phyloP scores from a whole-genome alignment of 64 coral and sea anemone genomes.

The Cladopsammia gracilis region DNA sequence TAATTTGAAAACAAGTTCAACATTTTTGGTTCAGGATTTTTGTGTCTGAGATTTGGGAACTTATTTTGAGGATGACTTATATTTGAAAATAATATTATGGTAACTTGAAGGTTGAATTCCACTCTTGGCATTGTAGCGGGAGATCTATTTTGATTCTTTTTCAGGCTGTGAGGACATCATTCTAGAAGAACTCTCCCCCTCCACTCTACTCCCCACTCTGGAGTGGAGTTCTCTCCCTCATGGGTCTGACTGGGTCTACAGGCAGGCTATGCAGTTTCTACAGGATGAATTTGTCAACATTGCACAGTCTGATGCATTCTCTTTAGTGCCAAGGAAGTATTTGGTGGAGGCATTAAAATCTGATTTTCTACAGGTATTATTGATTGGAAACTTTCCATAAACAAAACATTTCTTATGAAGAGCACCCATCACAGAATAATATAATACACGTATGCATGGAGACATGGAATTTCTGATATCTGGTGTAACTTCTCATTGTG shows the following conservation, averaged over 20 bases:
- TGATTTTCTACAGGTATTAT: constrained; percentile 92
- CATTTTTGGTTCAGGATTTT: too few species aligned
- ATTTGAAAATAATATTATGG: too few species aligned
- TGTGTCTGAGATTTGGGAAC: too few species aligned
- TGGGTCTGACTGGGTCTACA: constrained; percentile 92
- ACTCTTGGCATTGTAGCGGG: too few species aligned
- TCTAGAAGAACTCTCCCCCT: constrained; percentile 85
- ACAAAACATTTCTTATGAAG: too few species aligned
- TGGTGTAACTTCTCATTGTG: too few species aligned
- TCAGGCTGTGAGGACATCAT: constrained; percentile 97
- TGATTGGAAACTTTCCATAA: not conserved
- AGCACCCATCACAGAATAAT: too few species aligned
- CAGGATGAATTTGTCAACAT: constrained; percentile 92
- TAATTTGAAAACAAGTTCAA: too few species aligned
- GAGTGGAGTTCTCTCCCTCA: constrained; percentile 92
- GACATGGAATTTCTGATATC: too few species aligned
- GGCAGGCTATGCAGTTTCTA: constrained; percentile 93
- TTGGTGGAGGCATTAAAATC: constrained; percentile 87
- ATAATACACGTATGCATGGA: too few species aligned
- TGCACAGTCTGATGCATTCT: constrained; percentile 86
- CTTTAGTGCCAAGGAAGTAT: constrained; percentile 85
- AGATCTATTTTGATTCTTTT: not conserved
- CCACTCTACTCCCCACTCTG: constrained; percentile 76
- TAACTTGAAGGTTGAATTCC: too few species aligned
- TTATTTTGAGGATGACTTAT: too few species aligned